Evolutionary conservation across 2,888 invertebrate genomes (phyloP).

Genomic region (Boloria selene): DNA sequence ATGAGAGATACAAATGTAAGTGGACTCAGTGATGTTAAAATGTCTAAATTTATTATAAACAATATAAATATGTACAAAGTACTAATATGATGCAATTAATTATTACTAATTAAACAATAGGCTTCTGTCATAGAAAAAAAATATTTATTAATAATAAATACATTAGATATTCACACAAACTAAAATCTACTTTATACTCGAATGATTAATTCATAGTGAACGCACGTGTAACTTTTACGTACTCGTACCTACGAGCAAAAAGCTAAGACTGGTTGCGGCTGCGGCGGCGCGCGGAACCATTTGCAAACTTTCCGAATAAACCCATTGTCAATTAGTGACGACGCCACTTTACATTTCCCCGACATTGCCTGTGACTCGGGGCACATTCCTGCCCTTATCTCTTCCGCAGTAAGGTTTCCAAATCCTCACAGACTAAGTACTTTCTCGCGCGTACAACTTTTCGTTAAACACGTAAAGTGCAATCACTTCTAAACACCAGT

Average conservation of each 20-base stretch:
- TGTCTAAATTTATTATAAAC: too few species aligned
- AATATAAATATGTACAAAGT: too few species aligned
- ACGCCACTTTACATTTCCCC: conserved; percentile 33
- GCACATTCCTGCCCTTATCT: conserved; percentile 13
- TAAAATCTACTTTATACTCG: too few species aligned
- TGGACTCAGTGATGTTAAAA: too few species aligned
- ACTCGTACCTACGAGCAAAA: not conserved
- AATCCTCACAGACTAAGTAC: conserved; percentile 8
- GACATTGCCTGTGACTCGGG: not conserved
- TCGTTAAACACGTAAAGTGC: not conserved
- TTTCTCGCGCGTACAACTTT: not conserved
- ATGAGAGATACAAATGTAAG: not conserved
- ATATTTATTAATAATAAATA: too few species aligned
- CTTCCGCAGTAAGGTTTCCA: conserved; percentile 10
- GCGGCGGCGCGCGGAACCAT: not conserved
- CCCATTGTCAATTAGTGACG: conserved; percentile 56
- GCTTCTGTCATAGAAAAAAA: too few species aligned
- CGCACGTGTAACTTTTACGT: too few species aligned
- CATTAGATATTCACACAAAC: too few species aligned
- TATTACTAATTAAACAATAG: too few species aligned
- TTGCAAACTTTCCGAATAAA: conserved; percentile 54
- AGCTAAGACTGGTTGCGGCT: not conserved
- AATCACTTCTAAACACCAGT: not conserved
- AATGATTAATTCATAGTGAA: too few species aligned
- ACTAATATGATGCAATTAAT: too few species aligned